Conservation (phyloP, 2,888 invertebrate genomes). For the Heliconius cydno region DNA sequence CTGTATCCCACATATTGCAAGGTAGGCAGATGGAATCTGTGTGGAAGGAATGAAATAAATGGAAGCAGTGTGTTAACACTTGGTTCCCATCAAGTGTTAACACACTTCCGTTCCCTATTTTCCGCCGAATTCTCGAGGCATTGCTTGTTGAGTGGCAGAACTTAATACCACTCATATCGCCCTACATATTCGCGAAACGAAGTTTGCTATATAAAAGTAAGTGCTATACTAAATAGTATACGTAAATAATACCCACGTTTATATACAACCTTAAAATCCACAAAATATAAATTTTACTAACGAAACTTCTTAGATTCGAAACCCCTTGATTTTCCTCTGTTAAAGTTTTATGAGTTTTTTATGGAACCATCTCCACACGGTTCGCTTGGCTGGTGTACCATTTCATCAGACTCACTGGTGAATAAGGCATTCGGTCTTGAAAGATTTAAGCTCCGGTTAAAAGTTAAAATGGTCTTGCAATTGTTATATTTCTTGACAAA, state of each 20-base stretch:
- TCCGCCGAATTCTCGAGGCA: too few species aligned
- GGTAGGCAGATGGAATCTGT: too few species aligned
- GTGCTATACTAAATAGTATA: slow-evolving; percentile 18
- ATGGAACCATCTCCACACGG: slow-evolving; percentile 48
- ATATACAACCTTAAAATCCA: slow-evolving; percentile 29
- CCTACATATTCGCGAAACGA: not conserved
- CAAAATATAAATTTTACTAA: slow-evolving; percentile 42
- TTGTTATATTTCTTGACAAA: slow-evolving; percentile 26
- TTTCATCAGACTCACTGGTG: slow-evolving; percentile 49
- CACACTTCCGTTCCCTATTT: too few species aligned
- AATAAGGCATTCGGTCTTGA: slow-evolving; percentile 44
- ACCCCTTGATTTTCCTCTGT: slow-evolving; percentile 46
- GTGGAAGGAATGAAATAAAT: too few species aligned
- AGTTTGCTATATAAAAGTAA: not conserved
- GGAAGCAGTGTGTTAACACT: too few species aligned
- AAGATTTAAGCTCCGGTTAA: slow-evolving; percentile 40
- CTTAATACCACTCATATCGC: not conserved
- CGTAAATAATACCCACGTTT: slow-evolving; percentile 13
- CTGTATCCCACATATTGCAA: too few species aligned
- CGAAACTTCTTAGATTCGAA: slow-evolving; percentile 43
- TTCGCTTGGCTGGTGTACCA: slow-evolving; percentile 46
- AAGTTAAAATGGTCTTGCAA: slow-evolving; percentile 28
- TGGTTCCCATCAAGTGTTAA: too few species aligned
- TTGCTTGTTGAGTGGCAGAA: too few species aligned
- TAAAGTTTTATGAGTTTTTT: slow-evolving; percentile 51